A percentile compares a stretch with the other conserved stretches of the same genome.
Conservation (phyloP, 1,140 invertebrate species). For the Colletes gigas region DNA sequence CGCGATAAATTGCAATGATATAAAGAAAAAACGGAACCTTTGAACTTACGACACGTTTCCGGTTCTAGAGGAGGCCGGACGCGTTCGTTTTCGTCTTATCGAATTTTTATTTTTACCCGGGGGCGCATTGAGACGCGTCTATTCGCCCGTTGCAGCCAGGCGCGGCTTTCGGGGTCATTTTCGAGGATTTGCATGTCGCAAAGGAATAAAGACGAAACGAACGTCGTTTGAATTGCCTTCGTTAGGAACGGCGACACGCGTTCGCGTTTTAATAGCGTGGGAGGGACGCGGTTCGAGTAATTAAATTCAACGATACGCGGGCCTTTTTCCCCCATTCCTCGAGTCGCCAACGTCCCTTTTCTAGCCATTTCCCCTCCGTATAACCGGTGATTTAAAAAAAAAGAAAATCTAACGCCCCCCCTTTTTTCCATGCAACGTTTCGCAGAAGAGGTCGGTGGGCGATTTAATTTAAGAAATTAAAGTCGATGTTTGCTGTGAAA, state of each 20-base stretch:
- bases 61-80: neutral
- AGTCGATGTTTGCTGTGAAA: too few species aligned
- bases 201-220: neutral
- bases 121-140: neutral
- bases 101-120: neutral
- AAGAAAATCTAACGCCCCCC: too few species aligned
- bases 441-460: too few species aligned
- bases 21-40: too few species aligned
- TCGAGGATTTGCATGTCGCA: conserved; percentile 10
- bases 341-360: too few species aligned
- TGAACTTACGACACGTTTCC: too few species aligned
- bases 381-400: too few species aligned
- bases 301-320: conserved; percentile 31
- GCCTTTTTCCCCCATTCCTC: neutral
- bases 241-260: conserved; percentile 40
- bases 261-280: conserved; percentile 24
- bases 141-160: neutral
- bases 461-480: too few species aligned
- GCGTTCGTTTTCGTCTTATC: neutral
- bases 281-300: conserved; percentile 13
- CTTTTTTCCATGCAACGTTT: too few species aligned
- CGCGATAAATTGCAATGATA: too few species aligned
- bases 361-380: neutral
- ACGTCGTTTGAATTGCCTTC: conserved; percentile 29
- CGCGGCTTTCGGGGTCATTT: conserved; percentile 17